phyloP scores from a whole-genome alignment of 2,888 invertebrate species.

The Torymus texanus region DNA sequence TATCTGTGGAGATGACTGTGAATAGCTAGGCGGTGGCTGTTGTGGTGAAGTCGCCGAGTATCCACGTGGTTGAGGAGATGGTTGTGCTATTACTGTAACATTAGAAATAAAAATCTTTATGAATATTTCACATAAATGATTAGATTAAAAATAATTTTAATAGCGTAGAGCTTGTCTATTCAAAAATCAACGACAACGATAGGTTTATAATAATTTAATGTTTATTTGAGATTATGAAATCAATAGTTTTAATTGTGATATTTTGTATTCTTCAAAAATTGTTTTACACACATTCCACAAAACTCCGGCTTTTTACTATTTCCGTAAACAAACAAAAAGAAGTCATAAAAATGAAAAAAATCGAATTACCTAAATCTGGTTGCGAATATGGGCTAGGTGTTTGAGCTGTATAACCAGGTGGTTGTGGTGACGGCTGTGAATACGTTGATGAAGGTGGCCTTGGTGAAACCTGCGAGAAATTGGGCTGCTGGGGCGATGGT shows the following conservation, averaged over 20 bases:
- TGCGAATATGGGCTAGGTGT: constrained; percentile 64
- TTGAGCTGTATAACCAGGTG: constrained; percentile 66
- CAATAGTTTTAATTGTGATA: too few relatives aligned
- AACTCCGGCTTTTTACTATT: too few relatives aligned
- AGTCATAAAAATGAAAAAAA: too few relatives aligned
- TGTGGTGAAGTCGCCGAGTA: constrained; percentile 70
- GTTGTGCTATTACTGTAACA: constrained; percentile 59
- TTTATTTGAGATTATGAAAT: too few relatives aligned
- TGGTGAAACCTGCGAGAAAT: constrained; percentile 62
- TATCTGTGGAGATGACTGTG: constrained; percentile 70
- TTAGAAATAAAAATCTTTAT: constrained; percentile 41
- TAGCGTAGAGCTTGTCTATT: too few relatives aligned
- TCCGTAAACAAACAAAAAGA: too few relatives aligned
- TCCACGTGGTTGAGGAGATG: constrained; percentile 65
- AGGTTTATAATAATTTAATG: too few relatives aligned
- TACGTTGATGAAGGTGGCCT: constrained; percentile 71
- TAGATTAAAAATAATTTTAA: too few relatives aligned
- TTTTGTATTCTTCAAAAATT: too few relatives aligned
- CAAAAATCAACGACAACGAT: too few relatives aligned
- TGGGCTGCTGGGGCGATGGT: constrained; percentile 63
- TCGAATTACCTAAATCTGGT: constrained; percentile 53
- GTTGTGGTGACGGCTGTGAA: constrained; percentile 64
- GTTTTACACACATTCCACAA: too few relatives aligned
- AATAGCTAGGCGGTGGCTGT: constrained; percentile 74
- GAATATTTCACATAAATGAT: constrained; percentile 29